phyloP scores from a whole-genome alignment of 2,113 vertebrate species.

The Bombycilla garrulus region DNA sequence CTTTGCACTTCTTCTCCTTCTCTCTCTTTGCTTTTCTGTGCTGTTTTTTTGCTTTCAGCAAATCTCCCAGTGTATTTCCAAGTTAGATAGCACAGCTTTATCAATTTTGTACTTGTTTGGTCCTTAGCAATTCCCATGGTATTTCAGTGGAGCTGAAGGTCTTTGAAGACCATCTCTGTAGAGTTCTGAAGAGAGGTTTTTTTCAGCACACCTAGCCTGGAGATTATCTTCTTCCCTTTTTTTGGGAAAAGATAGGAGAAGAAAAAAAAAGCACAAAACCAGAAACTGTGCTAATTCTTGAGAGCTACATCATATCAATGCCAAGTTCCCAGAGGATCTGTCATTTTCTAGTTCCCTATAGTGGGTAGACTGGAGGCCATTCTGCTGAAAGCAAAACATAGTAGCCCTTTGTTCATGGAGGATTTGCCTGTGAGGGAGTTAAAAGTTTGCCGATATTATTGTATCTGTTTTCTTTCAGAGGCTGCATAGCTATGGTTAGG shows the following conservation, averaged over 20 bases:
- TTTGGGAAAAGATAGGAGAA: neutral
- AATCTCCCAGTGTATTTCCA: neutral
- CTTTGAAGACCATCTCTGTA: neutral
- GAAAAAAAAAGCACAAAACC: accelerated
- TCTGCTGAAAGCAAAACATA: neutral
- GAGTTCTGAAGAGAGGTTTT: neutral
- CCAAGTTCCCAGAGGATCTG: neutral
- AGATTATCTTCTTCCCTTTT: neutral
- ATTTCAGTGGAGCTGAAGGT: neutral
- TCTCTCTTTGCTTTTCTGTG: neutral
- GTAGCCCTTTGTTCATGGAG: neutral
- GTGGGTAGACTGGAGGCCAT: neutral
- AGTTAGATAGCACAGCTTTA: neutral
- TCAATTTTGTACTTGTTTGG: neutral
- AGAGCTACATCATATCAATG: neutral
- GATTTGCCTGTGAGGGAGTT: neutral
- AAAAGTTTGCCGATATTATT: neutral
- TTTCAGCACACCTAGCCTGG: neutral
- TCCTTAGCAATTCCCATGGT: neutral
- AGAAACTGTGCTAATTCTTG: neutral
- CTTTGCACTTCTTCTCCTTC: neutral
- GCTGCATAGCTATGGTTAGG: neutral
- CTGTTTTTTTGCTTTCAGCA: neutral
- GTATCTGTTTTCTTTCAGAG: neutral
- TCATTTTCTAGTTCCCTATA: neutral